Evolutionary conservation across 2,888 invertebrate genomes (phyloP), one percentile per base, ranked within the genome.

Genomic region (Pristionchus maxplancki): DNA sequence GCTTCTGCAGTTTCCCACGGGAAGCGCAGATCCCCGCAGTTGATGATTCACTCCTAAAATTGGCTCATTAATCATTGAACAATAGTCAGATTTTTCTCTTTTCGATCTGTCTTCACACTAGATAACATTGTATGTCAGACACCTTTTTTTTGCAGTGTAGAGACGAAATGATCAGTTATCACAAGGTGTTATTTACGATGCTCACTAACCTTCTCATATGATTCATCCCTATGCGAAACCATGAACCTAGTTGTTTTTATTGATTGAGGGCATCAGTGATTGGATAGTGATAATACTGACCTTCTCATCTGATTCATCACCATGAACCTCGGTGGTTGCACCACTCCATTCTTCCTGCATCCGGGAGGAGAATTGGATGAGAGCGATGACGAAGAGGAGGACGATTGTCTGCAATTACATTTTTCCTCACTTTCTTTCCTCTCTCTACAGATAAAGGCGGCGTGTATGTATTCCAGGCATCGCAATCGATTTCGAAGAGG

Each of bases 271-370:
- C n/a, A n/a, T n/a, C n/a, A n/a, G n/a, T n/a, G n/a, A n/a, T n/a
- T n/a, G n/a, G n/a, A n/a, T n/a, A n/a, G n/a, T n/a, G n/a, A n/a
- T n/a, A n/a, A 13, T n/a, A 6, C 50, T 82, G 6, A 82, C 82
- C 82, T 28, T 28, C 50, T 82, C 82, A 82, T 48, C 40, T 82
- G 84, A 34, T 84, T 31, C 15, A 84, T 24, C 6, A 53, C 62
- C 34, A 84, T 84, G 84, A 84, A 62, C 31, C 84, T 28, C 37
- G 84, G 84, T 13, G 58, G 58, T 37, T 62, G 58, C 4, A 84
- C 84, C 1, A 84, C 84, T 58, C 84, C 84, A 24, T 84, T 84
- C 84, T 84, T 84, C 17, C 84, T 53, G 84, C 40, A n/a, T 0
- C 84, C 84, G 13, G 62, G 58, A 34, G 84, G 84, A n/a, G 84